Evolutionary conservation across 2,113 vertebrate species (phyloP).

Genomic region (Lethenteron reissneri): DNA sequence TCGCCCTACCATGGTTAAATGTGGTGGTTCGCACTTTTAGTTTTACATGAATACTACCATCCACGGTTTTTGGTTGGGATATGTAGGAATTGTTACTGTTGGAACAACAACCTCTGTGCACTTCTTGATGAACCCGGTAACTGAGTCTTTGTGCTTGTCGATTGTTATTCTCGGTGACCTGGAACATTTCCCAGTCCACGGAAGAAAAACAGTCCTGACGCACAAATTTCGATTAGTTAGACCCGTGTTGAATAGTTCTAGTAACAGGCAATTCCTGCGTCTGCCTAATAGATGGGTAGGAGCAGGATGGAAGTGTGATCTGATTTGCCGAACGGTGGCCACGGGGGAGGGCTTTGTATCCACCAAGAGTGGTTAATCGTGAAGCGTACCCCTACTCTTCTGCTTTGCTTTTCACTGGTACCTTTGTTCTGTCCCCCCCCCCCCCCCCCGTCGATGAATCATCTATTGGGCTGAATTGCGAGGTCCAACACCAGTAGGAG

Average conservation of each 20-base stretch:
- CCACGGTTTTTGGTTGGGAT: background rate
- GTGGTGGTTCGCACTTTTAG: background rate
- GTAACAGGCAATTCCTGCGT: background rate
- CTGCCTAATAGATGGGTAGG: background rate
- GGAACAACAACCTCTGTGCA: background rate
- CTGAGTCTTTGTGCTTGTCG: background rate
- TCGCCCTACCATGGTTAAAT: background rate
- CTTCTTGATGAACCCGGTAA: background rate
- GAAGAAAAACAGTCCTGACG: background rate
- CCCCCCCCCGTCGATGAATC: no score
- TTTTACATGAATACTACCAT: background rate
- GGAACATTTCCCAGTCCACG: constrained; percentile 1
- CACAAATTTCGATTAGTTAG: background rate
- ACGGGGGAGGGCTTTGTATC: no score
- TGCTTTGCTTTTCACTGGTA: no score
- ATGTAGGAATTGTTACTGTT: background rate
- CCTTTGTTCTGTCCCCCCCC: no score
- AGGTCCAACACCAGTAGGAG: no score
- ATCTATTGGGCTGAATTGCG: no score
- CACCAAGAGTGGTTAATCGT: no score
- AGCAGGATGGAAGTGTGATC: no score
- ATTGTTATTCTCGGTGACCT: background rate
- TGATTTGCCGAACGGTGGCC: no score
- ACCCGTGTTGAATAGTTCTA: background rate
- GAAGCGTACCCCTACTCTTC: no score